phyloP scores from a whole-genome alignment of 2,797 vertebrate genomes.

The Fundulus diaphanus region DNA sequence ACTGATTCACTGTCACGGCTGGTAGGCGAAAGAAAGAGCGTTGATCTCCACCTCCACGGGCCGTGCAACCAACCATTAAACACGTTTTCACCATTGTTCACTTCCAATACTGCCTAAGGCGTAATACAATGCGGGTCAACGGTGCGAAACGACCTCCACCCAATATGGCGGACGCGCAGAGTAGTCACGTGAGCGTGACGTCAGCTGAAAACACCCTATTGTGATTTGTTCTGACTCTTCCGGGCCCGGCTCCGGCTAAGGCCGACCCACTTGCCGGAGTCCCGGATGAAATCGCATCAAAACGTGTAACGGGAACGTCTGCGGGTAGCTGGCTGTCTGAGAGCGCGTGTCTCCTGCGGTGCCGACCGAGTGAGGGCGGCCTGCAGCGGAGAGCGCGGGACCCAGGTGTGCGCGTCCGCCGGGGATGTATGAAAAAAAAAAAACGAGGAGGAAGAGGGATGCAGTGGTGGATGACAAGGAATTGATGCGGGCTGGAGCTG shows the following conservation, averaged over 20 bases:
- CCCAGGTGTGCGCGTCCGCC: slow-evolving; percentile 73
- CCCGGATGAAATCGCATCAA: slow-evolving; percentile 44
- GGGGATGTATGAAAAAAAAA: slow-evolving; percentile 74
- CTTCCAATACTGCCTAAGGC: too few species aligned
- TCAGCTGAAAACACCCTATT: too few species aligned
- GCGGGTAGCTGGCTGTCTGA: slow-evolving; percentile 37
- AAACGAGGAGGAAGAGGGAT: slow-evolving; percentile 53
- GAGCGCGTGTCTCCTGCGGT: slow-evolving; percentile 40
- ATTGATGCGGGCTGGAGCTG: slow-evolving; percentile 62
- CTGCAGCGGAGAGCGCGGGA: slow-evolving; percentile 55
- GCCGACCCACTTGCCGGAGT: slow-evolving; percentile 57
- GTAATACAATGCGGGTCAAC: too few species aligned
- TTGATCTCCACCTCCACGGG: too few species aligned
- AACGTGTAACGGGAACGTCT: slow-evolving; percentile 47
- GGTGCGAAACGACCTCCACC: too few species aligned
- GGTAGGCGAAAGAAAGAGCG: too few species aligned
- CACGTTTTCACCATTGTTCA: too few species aligned
- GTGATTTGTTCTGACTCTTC: slow-evolving; percentile 67
- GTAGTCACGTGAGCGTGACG: too few species aligned
- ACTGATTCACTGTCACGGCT: too few species aligned
- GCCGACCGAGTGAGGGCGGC: slow-evolving; percentile 46
- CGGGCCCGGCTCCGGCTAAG: slow-evolving; percentile 42
- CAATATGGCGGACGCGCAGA: too few species aligned
- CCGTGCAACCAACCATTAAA: too few species aligned
- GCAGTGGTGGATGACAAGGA: slow-evolving; percentile 49